Conservation (phyloP, 1,140 invertebrate genomes). For the Stenopsyche tienmushanensis region DNA sequence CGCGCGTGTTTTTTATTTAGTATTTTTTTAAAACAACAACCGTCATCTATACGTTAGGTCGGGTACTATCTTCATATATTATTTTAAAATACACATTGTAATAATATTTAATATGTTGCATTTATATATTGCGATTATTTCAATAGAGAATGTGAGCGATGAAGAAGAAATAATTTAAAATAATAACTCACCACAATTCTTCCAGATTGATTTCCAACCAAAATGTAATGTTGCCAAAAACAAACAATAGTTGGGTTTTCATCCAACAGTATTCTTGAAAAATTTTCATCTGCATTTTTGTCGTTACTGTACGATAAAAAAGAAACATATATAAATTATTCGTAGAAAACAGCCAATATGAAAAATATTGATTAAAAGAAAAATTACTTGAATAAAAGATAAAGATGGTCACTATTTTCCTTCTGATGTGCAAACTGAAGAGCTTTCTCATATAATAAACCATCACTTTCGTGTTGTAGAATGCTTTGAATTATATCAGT, state of each 20-base stretch:
- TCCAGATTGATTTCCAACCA: constrained; percentile 26
- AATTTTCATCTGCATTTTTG: constrained; percentile 14
- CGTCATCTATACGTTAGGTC: too few species aligned
- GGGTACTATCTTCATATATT: too few species aligned
- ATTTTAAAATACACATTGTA: too few species aligned
- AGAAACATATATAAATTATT: too few species aligned
- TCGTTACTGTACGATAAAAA: too few species aligned
- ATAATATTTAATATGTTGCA: too few species aligned
- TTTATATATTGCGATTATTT: constrained; percentile 7
- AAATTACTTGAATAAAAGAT: constrained; percentile 29
- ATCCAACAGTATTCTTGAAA: constrained; percentile 6
- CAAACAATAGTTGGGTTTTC: constrained; percentile 13
- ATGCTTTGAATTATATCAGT: constrained; percentile 38
- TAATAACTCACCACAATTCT: constrained; percentile 22
- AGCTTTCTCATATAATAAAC: constrained; percentile 19
- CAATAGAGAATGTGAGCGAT: too few species aligned
- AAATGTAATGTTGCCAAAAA: constrained; percentile 26
- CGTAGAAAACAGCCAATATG: too few species aligned
- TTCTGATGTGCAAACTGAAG: neutral
- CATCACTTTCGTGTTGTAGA: constrained; percentile 23
- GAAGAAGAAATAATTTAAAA: neutral
- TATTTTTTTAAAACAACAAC: too few species aligned
- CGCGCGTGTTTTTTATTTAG: too few species aligned
- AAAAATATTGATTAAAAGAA: too few species aligned
- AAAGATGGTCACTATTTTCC: constrained; percentile 16